A percentile compares a stretch with the other conserved stretches of the same genome.
Evolutionary conservation across 2,113 vertebrate genomes (phyloP).

Genomic region (Apaloderma vittatum): DNA sequence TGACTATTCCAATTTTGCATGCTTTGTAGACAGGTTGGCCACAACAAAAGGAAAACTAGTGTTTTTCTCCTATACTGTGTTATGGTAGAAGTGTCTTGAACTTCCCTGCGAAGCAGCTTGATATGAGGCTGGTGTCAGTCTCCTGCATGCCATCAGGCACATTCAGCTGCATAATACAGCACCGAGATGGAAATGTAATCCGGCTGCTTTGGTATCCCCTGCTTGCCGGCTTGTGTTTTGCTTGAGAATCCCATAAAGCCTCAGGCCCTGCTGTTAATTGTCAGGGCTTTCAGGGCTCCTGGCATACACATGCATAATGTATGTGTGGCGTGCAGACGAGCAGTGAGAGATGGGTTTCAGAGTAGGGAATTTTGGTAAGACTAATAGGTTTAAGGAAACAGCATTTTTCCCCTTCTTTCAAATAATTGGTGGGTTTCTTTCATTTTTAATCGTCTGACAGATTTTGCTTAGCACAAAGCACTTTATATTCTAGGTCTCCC

Average conservation of each 20-base stretch:
- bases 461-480: background rate
- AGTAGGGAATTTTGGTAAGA: background rate
- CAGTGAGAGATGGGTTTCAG: fast-evolving
- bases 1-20: background rate
- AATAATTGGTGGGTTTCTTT: background rate
- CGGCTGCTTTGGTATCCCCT: conserved; percentile 27
- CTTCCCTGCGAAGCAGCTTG: background rate
- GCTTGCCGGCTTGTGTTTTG: background rate
- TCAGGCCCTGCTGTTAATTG: conserved; percentile 21
- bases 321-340: background rate
- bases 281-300: conserved; percentile 20
- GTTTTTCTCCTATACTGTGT: background rate
- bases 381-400: conserved; percentile 39
- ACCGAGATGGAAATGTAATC: background rate
- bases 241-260: background rate
- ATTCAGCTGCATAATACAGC: background rate
- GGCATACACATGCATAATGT: conserved; percentile 5
- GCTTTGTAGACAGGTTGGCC: background rate
- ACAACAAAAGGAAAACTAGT: background rate
- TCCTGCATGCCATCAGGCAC: background rate
- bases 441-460: background rate
- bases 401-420: background rate
- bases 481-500: background rate
- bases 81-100: background rate
- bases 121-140: background rate